Percentiles rank a stretch among this genome's conserved stretches.
phyloP scores from a whole-genome alignment of 2,888 invertebrate species.

The Dasysyrphus albostriatus region DNA sequence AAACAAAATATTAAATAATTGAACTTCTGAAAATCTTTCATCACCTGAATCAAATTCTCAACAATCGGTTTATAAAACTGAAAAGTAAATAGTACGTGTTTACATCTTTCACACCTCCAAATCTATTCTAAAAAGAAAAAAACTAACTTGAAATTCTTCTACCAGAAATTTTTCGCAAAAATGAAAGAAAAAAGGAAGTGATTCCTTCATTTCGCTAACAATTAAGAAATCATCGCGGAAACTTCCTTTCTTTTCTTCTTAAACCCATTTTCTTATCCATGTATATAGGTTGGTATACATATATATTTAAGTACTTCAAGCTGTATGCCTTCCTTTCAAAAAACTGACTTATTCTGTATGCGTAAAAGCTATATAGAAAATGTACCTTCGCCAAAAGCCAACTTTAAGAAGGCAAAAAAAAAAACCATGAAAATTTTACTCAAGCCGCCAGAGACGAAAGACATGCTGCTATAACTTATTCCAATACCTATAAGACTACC shows the following conservation, averaged over 20 bases:
- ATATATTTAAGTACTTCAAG: not conserved
- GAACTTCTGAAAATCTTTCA: too few relatives aligned
- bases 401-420: constrained; percentile 5
- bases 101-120: constrained; percentile 15
- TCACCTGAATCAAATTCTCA: not conserved
- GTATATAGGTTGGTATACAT: not conserved
- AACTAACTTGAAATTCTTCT: not conserved
- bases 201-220: constrained; percentile 66
- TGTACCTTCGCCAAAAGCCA: constrained; percentile 28
- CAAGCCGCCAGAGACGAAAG: constrained; percentile 44
- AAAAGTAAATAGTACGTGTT: constrained; percentile 36
- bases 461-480: constrained; percentile 1
- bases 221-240: constrained; percentile 73
- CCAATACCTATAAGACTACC: not conserved
- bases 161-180: not conserved
- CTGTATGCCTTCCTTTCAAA: constrained; percentile 11
- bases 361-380: constrained; percentile 41
- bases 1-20: too few relatives aligned
- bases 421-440: constrained; percentile 42
- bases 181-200: constrained; percentile 25
- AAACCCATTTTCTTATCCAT: not conserved
- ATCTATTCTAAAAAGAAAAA: not conserved
- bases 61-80: not conserved
- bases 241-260: constrained; percentile 30
- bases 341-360: constrained; percentile 54